Evolutionary conservation across 2,113 vertebrate species (phyloP).

Genomic region (Dicrurus megarhynchus): DNA sequence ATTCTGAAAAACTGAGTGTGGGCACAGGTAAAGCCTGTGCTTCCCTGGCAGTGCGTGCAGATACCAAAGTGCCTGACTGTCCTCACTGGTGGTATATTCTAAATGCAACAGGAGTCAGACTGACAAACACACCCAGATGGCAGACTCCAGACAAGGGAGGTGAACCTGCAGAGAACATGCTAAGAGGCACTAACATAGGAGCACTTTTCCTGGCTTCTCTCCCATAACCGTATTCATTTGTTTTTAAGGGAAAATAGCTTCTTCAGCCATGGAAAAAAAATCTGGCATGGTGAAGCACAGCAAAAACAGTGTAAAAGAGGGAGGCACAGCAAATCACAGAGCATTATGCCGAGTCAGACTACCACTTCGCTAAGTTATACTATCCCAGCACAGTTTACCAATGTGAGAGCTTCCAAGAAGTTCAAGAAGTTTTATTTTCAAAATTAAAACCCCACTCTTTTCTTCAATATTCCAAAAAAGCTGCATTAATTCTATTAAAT

Average conservation of each 20-base stretch:
- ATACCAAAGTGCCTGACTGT: not conserved
- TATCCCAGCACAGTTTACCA: not conserved
- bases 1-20: not conserved
- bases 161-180: not conserved
- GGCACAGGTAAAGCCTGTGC: not conserved
- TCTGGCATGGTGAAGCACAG: not conserved
- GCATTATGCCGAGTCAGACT: not conserved
- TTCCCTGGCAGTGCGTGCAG: not conserved
- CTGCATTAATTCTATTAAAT: not conserved
- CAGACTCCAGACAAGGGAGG: not conserved
- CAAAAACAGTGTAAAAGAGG: not conserved
- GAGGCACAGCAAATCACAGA: not conserved
- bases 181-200: not conserved
- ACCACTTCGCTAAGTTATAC: not conserved
- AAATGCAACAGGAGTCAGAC: not conserved
- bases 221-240: accelerated
- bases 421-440: not conserved
- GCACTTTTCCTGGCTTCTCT: not conserved
- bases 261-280: not conserved
- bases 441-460: not conserved
- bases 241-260: not conserved
- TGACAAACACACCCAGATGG: not conserved
- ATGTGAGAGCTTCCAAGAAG: not conserved
- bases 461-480: not conserved
- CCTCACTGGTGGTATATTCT: not conserved